A percentile compares a stretch with the other conserved stretches of the same genome.
Conservation (phyloP, 2,888 invertebrate genomes). For the Hydraecia micacea region DNA sequence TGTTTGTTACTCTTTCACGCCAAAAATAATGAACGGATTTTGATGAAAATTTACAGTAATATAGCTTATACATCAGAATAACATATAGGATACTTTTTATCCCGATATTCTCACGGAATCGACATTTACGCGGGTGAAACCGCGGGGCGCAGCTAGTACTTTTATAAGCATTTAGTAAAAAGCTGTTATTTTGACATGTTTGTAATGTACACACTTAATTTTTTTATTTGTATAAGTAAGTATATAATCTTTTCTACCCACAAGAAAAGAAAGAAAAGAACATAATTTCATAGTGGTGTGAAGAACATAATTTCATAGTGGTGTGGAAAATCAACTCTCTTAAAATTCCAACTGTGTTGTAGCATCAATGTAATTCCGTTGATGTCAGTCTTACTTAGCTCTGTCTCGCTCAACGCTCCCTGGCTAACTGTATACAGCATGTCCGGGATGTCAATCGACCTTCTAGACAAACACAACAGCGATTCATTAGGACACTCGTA, state of each 20-base stretch:
- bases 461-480: constrained; percentile 24
- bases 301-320: neutral
- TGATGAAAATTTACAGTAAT: no score
- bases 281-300: neutral
- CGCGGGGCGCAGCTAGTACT: no score
- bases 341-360: neutral
- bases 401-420: constrained; percentile 6
- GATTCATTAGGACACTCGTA: constrained; percentile 16
- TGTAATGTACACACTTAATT: neutral
- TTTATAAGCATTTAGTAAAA: neutral
- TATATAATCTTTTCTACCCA: no score
- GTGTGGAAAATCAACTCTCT: neutral
- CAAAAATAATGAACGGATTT: no score
- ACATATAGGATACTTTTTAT: no score
- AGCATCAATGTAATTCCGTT: constrained; percentile 32
- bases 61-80: no score
- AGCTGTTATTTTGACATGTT: neutral
- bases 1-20: no score
- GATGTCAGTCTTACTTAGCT: constrained; percentile 51
- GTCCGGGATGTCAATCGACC: constrained; percentile 26
- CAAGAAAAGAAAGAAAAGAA: no score
- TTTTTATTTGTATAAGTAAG: neutral
- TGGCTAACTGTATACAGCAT: constrained; percentile 22
- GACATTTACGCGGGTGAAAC: no score
- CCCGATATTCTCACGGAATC: no score